Conservation (phyloP, 2,888 invertebrate genomes). For the Idaea aversata region DNA sequence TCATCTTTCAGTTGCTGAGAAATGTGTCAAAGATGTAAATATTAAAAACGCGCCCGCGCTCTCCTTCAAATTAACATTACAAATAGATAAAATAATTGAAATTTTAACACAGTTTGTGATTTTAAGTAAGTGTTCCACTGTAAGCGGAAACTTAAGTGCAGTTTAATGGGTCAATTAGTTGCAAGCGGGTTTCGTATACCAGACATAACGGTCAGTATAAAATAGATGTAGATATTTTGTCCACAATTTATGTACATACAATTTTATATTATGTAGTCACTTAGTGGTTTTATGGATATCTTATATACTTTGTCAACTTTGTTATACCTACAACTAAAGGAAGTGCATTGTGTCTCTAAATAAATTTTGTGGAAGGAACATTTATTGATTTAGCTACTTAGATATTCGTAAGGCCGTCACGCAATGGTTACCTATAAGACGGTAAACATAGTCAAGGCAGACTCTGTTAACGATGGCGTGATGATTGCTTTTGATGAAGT, state of each 20-base stretch:
- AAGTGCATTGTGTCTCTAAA: background rate
- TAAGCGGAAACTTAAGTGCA: background rate
- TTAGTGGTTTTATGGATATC: background rate
- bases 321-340: background rate
- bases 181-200: background rate
- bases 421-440: too few relatives aligned
- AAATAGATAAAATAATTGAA: background rate
- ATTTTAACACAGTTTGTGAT: background rate
- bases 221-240: background rate
- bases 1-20: background rate
- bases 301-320: background rate
- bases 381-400: background rate
- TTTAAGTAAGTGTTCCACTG: background rate
- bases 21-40: background rate
- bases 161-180: conserved; percentile 1
- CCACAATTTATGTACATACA: background rate
- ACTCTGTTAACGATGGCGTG: too few relatives aligned
- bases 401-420: too few relatives aligned
- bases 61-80: background rate
- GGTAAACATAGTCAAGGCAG: too few relatives aligned
- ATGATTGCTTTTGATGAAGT: too few relatives aligned
- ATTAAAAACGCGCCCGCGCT: background rate
- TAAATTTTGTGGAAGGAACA: background rate
- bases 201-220: background rate
- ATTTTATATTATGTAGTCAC: background rate